Percentiles rank a stretch among this genome's conserved stretches.
These are phyloP conservation scores for Rhea americana DNA, from an alignment of 2,113 vertebrate species.

Conservation along the genomic window DNA sequence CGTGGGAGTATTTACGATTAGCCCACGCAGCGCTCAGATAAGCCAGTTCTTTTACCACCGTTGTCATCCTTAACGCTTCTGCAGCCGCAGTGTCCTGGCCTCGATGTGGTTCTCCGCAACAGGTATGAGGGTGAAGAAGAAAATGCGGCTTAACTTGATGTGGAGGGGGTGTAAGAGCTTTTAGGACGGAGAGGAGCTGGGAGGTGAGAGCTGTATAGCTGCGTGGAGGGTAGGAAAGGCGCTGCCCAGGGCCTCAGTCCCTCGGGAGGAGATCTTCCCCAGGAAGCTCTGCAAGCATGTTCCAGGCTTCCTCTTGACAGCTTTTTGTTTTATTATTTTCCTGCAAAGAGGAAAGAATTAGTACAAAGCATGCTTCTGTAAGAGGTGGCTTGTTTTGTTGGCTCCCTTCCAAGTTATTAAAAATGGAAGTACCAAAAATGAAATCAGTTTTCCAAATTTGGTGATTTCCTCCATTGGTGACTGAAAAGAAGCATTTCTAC, in stretches of 20 bases:
- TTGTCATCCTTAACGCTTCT: not conserved
- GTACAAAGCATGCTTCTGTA: not conserved
- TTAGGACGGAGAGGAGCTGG: not conserved
- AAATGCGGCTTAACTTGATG: not conserved
- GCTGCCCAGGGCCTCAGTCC: not conserved
- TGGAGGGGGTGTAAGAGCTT: not conserved
- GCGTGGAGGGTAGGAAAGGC: not conserved
- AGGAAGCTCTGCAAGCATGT: not conserved
- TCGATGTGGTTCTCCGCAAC: not conserved
- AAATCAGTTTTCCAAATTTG: not conserved
- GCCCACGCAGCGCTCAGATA: not conserved
- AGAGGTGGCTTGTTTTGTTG: not conserved
- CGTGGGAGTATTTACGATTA: not conserved
- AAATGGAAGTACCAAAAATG: not conserved
- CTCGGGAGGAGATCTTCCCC: not conserved
- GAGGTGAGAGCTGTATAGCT: not conserved
- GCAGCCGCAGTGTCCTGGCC: not conserved
- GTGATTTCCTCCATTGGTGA: not conserved
- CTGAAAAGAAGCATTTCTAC: not conserved
- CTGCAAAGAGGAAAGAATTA: not conserved
- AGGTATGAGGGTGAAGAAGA: accelerated
- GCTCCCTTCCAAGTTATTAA: not conserved
- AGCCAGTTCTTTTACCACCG: accelerated
- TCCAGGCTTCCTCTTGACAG: not conserved
- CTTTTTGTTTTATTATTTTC: not conserved